Evolutionary conservation across 2,888 invertebrate species (phyloP), one percentile per base, ranked within the genome.

Genomic region (Ophion ellenae): DNA sequence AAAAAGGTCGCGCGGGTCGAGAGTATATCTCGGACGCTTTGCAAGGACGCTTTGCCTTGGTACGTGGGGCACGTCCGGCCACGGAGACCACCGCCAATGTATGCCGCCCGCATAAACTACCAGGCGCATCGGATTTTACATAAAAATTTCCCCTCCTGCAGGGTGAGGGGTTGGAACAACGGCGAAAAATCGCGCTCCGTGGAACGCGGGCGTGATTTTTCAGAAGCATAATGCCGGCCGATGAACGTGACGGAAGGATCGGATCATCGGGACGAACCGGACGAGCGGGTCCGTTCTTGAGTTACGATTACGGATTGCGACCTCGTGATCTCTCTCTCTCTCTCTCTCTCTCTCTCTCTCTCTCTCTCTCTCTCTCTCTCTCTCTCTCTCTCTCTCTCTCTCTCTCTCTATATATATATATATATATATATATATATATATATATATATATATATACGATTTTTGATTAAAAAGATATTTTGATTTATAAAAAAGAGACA

Each of bases 71-170:
- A 94, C 94, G 94, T 94, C 86, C 93, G 91, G 73, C 77, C 47
- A 32, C 90, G 91, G 85, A 63, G 75, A 92, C 91, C 91, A 89
- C 90, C 92, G 91, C 91, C 93, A 91, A 93, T 93, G 94, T 94
- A 94, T 94, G 94, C 94, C 90, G 91, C 90, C 92, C 93, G 94
- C 94, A 94, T 94, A 94, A 94, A 92, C 93, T 94, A 94, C 93
- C 94, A 93, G 94, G 91, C 92, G 93, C 93, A 94, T 94, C 91
- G 92, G 93, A 93, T 94, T 94, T 94, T 93, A 93, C 93, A 93
- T 94, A 93, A 94, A 93, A 94, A 93, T 93, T 36, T 17, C 92
- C 28, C 89, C 90, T 93, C 20, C 17, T 92, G 17, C 89, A 90
- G 87, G 88, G 80, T 67, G 63, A 53, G 59, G 57, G 14, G 11